Evolutionary conservation across 2,113 vertebrate species (phyloP).

Genomic region (Drymodes brunneopygia): DNA sequence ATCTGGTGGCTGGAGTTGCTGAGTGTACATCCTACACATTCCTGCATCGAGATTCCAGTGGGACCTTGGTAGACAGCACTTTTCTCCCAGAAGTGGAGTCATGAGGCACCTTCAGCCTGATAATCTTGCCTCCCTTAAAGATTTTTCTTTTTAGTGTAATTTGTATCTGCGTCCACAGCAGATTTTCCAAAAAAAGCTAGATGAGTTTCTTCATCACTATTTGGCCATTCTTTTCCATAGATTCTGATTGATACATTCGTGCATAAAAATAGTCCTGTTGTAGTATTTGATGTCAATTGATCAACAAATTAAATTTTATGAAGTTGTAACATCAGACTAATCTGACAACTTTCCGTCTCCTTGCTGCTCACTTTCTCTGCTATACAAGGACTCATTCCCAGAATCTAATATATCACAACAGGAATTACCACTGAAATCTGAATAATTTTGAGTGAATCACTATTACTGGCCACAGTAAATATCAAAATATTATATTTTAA

Average conservation of each 20-base stretch:
- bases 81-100: neutral
- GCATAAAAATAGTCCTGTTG: neutral
- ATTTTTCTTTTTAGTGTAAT: neutral
- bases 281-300: neutral
- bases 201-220: neutral
- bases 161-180: neutral
- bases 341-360: neutral
- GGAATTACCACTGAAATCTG: neutral
- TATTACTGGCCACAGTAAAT: neutral
- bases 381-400: neutral
- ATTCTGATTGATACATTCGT: neutral
- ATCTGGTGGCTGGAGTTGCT: slow-evolving; percentile 66
- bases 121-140: neutral
- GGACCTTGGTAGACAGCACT: neutral
- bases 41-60: neutral
- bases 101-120: neutral
- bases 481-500: neutral
- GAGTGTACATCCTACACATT: slow-evolving; percentile 37
- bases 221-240: neutral
- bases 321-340: neutral
- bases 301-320: neutral
- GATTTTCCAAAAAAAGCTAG: neutral
- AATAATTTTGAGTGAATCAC: neutral
- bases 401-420: neutral
- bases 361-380: neutral